Base-by-base conservation (phyloP, 1,140 invertebrate species). In the Apis dorsata region DNA sequence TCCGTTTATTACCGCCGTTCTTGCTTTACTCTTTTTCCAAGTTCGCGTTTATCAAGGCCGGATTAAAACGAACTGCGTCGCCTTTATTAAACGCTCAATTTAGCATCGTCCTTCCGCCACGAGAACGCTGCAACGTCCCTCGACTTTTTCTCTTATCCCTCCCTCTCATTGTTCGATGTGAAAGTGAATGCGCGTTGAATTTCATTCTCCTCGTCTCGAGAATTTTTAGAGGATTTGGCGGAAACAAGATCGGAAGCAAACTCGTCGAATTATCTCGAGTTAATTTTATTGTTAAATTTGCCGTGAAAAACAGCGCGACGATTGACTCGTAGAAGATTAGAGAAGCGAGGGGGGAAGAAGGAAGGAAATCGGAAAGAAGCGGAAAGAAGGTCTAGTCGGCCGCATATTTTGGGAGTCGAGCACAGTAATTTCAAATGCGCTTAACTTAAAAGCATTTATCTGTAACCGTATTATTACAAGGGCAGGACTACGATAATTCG, bases 391-490 rank as follows among this genome's bases (percentile, higher is more conserved):
- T 24, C 24, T n/a, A 11, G n/a, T 1, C n/a, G 60, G 19, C 9
- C 57, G 75, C 75, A 70, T 70, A 73, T 63, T 70, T 65, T 19
- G 49, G 59, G 49, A 86, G 71, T 86, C 85, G 55, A 34, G 34
- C 85, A 0, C 34, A 0, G 85, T 86, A 84, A 87, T 86, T 84
- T 83, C 62, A 84, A 87, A 86, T 86, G 85, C 85, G 86, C 85
- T 87, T 86, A 87, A 87, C 80, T 87, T 86, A 79, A 86, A 86
- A 87, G 86, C 86, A 79, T 87, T 87, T 87, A 87, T 86, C 86
- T 86, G 85, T 87, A 84, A 84, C 85, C 85, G 77, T 87, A 84
- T 87, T 84, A 86, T 87, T 84, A 86, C 81, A 81, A 55, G 65
- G n/a, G 24, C 62, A 72, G 70, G 53, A 24, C 63, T 62, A 75